Conservation (phyloP, 2,797 vertebrate species). For the Poecilia velifera region DNA sequence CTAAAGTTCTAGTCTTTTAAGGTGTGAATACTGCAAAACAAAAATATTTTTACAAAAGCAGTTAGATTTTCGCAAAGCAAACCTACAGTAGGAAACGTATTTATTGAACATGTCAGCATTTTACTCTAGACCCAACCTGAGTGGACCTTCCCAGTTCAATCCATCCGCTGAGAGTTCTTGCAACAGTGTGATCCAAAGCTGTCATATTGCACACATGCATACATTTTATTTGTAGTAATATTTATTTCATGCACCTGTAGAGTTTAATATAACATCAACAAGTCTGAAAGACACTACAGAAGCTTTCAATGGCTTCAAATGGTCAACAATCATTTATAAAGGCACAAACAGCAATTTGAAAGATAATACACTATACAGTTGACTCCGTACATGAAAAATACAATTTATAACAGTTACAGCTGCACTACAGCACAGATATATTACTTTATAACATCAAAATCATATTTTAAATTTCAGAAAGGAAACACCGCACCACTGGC, state of each 20-base stretch:
- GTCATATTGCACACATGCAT: neutral
- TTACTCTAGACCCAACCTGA: neutral
- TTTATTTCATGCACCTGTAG: conserved; percentile 84
- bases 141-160: neutral
- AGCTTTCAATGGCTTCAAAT: conserved; percentile 70
- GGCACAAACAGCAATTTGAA: conserved; percentile 72
- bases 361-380: conserved; percentile 59
- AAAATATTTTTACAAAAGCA: neutral
- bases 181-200: neutral
- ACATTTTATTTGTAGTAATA: conserved; percentile 31
- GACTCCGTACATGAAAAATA: conserved; percentile 66
- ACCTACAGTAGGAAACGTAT: neutral
- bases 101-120: neutral
- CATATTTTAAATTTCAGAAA: conserved; percentile 48
- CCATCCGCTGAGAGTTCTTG: neutral
- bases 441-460: conserved; percentile 57
- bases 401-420: conserved; percentile 65
- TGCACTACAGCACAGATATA: conserved; percentile 67
- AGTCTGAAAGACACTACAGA: conserved; percentile 68
- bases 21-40: neutral
- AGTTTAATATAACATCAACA: conserved; percentile 70
- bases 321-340: conserved; percentile 72
- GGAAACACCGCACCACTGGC: conserved; percentile 54
- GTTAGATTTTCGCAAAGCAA: neutral
- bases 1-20: neutral